phyloP scores from a whole-genome alignment of 2,888 invertebrate genomes.

The Oxycera nigricornis region DNA sequence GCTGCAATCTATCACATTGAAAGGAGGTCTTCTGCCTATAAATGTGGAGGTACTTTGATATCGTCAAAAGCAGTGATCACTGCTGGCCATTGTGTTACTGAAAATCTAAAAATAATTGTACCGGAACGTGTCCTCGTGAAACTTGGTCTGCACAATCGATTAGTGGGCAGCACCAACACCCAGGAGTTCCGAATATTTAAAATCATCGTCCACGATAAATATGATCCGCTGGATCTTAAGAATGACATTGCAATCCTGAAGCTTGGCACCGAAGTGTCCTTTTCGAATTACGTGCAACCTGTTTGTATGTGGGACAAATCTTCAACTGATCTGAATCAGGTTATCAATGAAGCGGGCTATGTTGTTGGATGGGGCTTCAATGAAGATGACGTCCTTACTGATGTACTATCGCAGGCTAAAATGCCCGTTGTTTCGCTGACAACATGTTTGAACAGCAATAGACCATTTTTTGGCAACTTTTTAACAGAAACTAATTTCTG shows the following conservation, averaged over 20 bases:
- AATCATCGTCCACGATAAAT: constrained; percentile 38
- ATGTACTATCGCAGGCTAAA: constrained; percentile 52
- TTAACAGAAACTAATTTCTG: constrained; percentile 44
- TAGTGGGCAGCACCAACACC: constrained; percentile 55
- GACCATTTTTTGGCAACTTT: constrained; percentile 43
- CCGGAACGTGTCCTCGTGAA: constrained; percentile 55
- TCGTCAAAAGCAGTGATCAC: constrained; percentile 57
- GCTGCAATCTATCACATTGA: constrained; percentile 55
- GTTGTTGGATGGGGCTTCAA: constrained; percentile 61
- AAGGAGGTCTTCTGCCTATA: constrained; percentile 47
- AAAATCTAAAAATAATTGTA: constrained; percentile 53
- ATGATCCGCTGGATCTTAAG: constrained; percentile 10
- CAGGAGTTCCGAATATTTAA: constrained; percentile 53
- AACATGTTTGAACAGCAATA: constrained; percentile 52
- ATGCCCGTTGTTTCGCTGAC: constrained; percentile 56
- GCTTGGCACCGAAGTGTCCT: constrained; percentile 54
- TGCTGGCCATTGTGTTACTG: constrained; percentile 55
- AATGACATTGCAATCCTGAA: constrained; percentile 59
- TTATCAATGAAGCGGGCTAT: constrained; percentile 44
- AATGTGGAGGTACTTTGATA: constrained; percentile 61
- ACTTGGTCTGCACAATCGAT: constrained; percentile 59
- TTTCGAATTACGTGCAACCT: constrained; percentile 58
- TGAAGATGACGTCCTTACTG: constrained; percentile 52
- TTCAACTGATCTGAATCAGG: constrained; percentile 40
- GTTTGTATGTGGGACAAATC: constrained; percentile 58